Conservation (phyloP, 2,888 invertebrate species). For the Andrena marginata region DNA sequence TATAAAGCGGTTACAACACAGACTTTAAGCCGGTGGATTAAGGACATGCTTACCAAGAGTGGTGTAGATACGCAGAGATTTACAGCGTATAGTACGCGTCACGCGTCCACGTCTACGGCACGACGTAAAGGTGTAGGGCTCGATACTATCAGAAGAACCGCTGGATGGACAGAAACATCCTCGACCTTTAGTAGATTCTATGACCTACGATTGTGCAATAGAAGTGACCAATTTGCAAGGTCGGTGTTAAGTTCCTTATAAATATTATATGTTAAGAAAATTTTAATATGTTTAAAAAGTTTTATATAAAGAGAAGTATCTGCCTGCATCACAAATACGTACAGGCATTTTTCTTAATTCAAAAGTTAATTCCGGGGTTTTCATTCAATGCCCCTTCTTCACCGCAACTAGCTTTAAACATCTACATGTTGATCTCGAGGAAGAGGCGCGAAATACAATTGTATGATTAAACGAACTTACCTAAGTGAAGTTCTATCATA, state of each 20-base stretch:
- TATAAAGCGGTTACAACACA: not conserved
- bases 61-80: not conserved
- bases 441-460: conserved; percentile 29
- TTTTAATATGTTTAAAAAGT: not conserved
- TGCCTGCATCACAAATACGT: too few species aligned
- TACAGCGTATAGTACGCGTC: not conserved
- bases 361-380: too few species aligned
- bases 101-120: not conserved
- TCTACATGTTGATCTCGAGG: conserved; percentile 22
- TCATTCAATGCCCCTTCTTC: not conserved
- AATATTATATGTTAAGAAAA: not conserved
- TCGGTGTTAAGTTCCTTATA: not conserved
- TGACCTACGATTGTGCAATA: not conserved
- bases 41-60: not conserved
- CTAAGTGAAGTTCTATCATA: too few species aligned
- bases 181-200: not conserved
- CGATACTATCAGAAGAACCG: not conserved
- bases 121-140: not conserved
- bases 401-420: conserved; percentile 25
- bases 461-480: not conserved
- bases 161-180: not conserved
- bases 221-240: not conserved
- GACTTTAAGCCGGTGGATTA: not conserved
- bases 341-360: too few species aligned
- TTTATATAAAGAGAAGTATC: too few species aligned